Conservation (phyloP, 2,888 invertebrate genomes). For the Unio delphinus region DNA sequence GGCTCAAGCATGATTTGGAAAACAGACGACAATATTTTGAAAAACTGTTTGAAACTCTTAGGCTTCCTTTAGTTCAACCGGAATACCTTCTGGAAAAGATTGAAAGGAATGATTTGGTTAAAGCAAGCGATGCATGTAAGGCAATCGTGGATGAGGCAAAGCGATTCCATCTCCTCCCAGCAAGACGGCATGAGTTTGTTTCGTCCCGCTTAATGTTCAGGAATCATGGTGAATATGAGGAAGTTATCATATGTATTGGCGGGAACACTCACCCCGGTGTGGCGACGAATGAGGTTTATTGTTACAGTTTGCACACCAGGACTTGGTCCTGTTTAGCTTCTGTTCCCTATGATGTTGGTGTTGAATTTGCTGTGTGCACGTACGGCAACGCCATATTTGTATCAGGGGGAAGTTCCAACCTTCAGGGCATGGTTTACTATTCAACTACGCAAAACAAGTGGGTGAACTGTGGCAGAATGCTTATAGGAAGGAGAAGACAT, state of each 20-base stretch:
- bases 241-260: constrained; percentile 36
- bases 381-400: constrained; percentile 46
- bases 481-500: constrained; percentile 40
- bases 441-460: constrained; percentile 33
- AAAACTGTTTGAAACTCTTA: constrained; percentile 40
- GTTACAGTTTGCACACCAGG: constrained; percentile 31
- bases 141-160: constrained; percentile 42
- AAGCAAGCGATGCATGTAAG: constrained; percentile 22
- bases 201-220: constrained; percentile 36
- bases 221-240: constrained; percentile 36
- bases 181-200: constrained; percentile 41
- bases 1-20: constrained; percentile 78
- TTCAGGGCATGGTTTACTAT: constrained; percentile 32
- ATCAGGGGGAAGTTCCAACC: constrained; percentile 39
- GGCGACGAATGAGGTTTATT: constrained; percentile 33
- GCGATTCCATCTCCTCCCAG: constrained; percentile 44
- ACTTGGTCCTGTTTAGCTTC: constrained; percentile 31
- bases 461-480: constrained; percentile 32
- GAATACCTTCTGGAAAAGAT: constrained; percentile 40
- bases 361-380: constrained; percentile 42
- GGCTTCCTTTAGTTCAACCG: constrained; percentile 48
- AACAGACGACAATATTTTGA: constrained; percentile 66
- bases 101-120: constrained; percentile 19
- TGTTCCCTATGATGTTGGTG: constrained; percentile 36
- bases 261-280: constrained; percentile 23